Evolutionary conservation across 2,797 vertebrate species (phyloP).

Genomic region (Notolabrus celidotus): DNA sequence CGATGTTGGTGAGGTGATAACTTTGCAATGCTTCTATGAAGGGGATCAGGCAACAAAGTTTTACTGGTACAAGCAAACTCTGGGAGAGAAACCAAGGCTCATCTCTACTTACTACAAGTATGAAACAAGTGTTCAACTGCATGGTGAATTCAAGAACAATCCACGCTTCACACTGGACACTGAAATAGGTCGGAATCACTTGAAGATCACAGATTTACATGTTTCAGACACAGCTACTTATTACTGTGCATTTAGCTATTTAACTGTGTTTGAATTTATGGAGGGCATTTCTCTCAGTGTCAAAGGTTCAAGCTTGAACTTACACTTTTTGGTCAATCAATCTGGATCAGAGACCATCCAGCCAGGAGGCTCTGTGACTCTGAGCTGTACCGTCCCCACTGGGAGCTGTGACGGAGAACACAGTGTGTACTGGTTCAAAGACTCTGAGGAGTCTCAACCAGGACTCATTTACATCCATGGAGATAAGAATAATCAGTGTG

Average conservation of each 20-base stretch:
- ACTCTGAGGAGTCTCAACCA: neutral
- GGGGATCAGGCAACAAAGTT: neutral
- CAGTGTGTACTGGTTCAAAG: neutral
- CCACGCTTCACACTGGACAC: conserved; percentile 7
- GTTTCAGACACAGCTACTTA: conserved; percentile 42
- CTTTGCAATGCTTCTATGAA: conserved; percentile 40
- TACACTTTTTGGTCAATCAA: neutral
- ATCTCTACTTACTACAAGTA: conserved; percentile 17
- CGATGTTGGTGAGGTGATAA: conserved; percentile 10
- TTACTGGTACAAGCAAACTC: conserved; percentile 56
- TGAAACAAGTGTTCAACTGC: neutral
- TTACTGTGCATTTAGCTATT: conserved; percentile 11
- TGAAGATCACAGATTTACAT: conserved; percentile 14
- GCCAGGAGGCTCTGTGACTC: neutral
- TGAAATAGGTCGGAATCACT: neutral
- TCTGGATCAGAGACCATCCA: neutral
- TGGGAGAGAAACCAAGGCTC: conserved; percentile 31
- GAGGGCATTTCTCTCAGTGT: neutral
- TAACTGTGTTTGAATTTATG: conserved; percentile 10
- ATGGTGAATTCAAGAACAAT: conserved; percentile 32
- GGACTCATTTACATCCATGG: conserved; percentile 1
- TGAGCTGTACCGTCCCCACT: neutral
- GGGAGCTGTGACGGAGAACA: neutral
- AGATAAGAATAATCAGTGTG: neutral
- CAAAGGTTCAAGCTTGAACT: neutral